Evolutionary conservation across 2,888 invertebrate species (phyloP), one percentile per base, ranked within the genome.

Genomic region (Biston stratarius): DNA sequence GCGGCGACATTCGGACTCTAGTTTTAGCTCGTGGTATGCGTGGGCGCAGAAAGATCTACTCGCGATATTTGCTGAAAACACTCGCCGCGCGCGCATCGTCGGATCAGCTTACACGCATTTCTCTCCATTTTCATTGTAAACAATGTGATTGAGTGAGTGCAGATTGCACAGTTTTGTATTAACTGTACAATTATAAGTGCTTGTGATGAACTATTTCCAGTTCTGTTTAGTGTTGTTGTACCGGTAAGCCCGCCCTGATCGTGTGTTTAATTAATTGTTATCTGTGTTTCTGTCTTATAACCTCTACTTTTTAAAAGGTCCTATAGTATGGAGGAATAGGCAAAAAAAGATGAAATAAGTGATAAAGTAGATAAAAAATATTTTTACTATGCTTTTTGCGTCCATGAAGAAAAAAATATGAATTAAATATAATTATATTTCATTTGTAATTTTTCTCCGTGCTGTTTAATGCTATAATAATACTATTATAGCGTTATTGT

Each of bases 11-110:
- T 84, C 84, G 84, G 80, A 81, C 82, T 86, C 91, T 89, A 84
- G 88, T 92, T 82, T 89, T 92, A 92, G 92, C 73, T 75, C 86
- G 78, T 78, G 74, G 73, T 59, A 74, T 83, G 92, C 91, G 93
- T 92, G 88, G 92, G 92, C 78, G 82, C 49, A n/a, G 59, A 48
- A 59, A 51, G 49, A 59, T 90, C 88, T 86, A 83, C 83, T 76
- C 81, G 68, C 83, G 81, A 76, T 85, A 85, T 88, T 84, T 84
- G 89, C 86, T 89, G 88, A 90, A 91, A 90, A 89, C 91, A 88
- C 81, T 84, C 80, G 74, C 81, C 85, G 84, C 83, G 77, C 81
- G 87, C 85, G 85, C 81, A 73, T 78, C 72, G 71, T 75, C 83
- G 83, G 83, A 87, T 91, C 91, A 83, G 78, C 86, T 90, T 90